Evolutionary conservation across 2,888 invertebrate species (phyloP), one percentile per base, ranked within the genome.

Genomic region (Congeria kusceri): DNA sequence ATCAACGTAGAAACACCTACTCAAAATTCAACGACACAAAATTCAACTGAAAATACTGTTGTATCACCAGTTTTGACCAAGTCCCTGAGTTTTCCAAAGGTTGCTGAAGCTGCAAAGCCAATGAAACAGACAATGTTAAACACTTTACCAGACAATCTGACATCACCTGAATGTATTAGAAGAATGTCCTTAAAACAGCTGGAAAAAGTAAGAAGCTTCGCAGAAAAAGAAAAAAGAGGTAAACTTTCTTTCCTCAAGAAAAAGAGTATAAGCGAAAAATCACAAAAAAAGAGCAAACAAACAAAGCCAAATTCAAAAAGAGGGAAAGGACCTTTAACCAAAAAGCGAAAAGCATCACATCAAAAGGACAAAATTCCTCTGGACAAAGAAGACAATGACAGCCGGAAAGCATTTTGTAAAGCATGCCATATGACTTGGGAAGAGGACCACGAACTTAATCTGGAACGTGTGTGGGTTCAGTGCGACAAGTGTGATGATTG

Each of bases 131-230:
- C n/a, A n/a, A n/a, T n/a, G n/a, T n/a, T n/a, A 25, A 68, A 68
- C n/a, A 58, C 44, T 18, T 27, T 68, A n/a, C 59, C 59, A 20
- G 59, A 58, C 20, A 68, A 46, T 58, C 25, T 68, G 25, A 68
- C 68, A 58, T 68, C 68, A 44, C 23, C 23, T 11, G 59, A 68
- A 13, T 39, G 58, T 59, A 68, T 68, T 5, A 57, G 68, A 68
- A 58, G 25, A 9, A 57, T 58, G 20, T 68, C 68, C 5, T 29
- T 68, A 39, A 68, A 68, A 29, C 68, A 68, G 46, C 11, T 68
- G 25, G 57, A 68, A 20, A 58, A 58, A 68, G 68, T 58, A 3
- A 64, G 28, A 29, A 20, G 5, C n/a, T 68, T 68, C 58, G 58
- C 68, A 25, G 58, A 58, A 27, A 68, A 68, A 25, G 59, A 68